Base-by-base conservation (phyloP, 2,113 vertebrate species). In the Synchiropus splendidus region DNA sequence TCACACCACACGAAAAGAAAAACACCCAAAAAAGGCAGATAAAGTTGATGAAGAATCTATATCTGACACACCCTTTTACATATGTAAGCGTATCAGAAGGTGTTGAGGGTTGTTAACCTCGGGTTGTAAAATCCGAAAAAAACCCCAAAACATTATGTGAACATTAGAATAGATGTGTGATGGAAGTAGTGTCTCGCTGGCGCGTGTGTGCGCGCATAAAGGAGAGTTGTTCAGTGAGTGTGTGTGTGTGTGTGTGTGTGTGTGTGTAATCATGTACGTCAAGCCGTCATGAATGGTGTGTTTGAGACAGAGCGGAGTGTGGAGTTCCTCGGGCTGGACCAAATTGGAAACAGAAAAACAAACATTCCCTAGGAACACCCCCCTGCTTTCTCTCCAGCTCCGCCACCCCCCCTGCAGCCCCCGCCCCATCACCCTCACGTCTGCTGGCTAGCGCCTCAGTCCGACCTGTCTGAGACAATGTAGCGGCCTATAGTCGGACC, bases 301-400 rank as follows among this genome's bases (percentile, higher is more conserved):
- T 79, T 82, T 82, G 73, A 81, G 75, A 75, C 67, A 33, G 75
- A 78, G 71, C 62, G 78, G 74, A 78, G 77, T 76, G 77, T 75
- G 77, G 79, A 79, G 74, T 78, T 79, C 77, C 77, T 78, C 64
- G 56, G 74, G 70, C 72, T 62, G 70, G 70, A 79, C 72, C 72
- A 79, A 82, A 82, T 82, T 82, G 79, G 74, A 82, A 82, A 79
- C 79, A 79, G 79, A 82, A 82, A 79, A 82, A 82, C 77, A 82
- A 82, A 82, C 77, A 82, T 74, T 74, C 70, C 63, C 70, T 65
- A 51, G 64, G 67, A 77, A 67, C 72, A 49, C 69, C 69, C 50
- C 67, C 30, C 42, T 17, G 21, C 21, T 27, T 27, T 27, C 21
- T 49, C 59, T 16, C 34, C 43, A 18, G 9, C 30, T 31, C 27